Base-by-base conservation (phyloP, 2,888 invertebrate genomes). In the Chrysodeixis includens region DNA sequence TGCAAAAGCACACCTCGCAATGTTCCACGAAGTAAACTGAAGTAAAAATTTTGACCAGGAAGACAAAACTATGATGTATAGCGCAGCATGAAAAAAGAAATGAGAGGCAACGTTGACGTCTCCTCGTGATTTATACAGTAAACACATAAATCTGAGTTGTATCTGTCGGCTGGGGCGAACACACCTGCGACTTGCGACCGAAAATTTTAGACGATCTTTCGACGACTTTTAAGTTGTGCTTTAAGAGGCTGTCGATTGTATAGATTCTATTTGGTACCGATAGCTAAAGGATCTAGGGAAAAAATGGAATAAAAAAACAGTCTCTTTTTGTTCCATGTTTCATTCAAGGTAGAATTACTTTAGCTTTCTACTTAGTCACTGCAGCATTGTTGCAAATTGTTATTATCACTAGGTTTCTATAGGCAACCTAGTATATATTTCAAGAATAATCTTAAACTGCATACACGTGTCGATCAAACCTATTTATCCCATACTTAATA, bases 81-180 rank as follows among this genome's bases (percentile, higher is more conserved):
- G 86, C 86, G 79, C 76, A 82, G 85, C 84, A 90, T 88, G 86
- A 91, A 93, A 92, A 93, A 93, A 93, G 89, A 91, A 88, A 86
- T 83, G 82, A 79, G 74, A 81, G 79, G 81, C 78, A 76, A 76
- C 83, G 84, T 82, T 91, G 91, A 91, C 90, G 87, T 86, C 86
- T 87, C 86, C 83, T 80, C 86, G 86, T 95, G 95, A 95, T 95
- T 95, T 95, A 94, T 94, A 90, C 92, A 91, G 95, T 94, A 95
- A 95, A 95, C 95, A 95, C 93, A 95, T 95, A 95, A 95, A 95
- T 95, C 95, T 91, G 95, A 94, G 93, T 94, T 93, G 90, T 90
- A 89, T 91, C 93, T 93, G 93, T 93, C 94, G 92, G 85, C 78
- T 69, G 80, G 76, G 71, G 53, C 52, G 54, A 12, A 66, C 79